Conservation (phyloP, 2,797 vertebrate genomes). For the Sylvilagus floridanus region DNA sequence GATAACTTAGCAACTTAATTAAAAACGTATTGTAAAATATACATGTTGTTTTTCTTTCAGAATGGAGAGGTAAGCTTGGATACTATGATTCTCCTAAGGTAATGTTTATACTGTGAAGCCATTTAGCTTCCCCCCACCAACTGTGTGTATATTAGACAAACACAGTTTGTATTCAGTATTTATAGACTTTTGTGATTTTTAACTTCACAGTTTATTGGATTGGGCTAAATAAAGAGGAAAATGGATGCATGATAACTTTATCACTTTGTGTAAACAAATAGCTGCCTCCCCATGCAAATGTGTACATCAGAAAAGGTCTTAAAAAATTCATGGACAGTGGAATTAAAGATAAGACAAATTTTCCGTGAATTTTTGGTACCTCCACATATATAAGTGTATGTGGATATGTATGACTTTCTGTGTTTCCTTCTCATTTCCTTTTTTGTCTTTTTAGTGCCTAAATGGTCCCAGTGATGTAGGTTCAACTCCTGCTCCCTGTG, state of each 20-base stretch:
- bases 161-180: neutral
- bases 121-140: constrained; percentile 54
- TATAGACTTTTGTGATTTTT: constrained; percentile 8
- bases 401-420: neutral
- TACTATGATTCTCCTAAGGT: constrained; percentile 83
- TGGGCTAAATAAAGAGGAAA: constrained; percentile 2
- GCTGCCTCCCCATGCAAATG: rapidly evolving
- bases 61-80: constrained; percentile 92
- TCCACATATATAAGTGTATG: neutral
- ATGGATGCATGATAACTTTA: neutral
- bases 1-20: constrained; percentile 25
- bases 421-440: neutral
- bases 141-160: constrained; percentile 75
- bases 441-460: constrained; percentile 90
- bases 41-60: constrained; percentile 88
- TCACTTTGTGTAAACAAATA: neutral
- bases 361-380: no score
- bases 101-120: constrained; percentile 81
- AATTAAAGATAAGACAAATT: no score
- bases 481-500: constrained; percentile 93
- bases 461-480: constrained; percentile 93
- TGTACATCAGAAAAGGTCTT: neutral
- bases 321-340: no score
- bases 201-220: neutral
- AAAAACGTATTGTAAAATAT: constrained; percentile 63